Base-by-base conservation (phyloP, 2,888 invertebrate genomes). In the Acronicta alni region DNA sequence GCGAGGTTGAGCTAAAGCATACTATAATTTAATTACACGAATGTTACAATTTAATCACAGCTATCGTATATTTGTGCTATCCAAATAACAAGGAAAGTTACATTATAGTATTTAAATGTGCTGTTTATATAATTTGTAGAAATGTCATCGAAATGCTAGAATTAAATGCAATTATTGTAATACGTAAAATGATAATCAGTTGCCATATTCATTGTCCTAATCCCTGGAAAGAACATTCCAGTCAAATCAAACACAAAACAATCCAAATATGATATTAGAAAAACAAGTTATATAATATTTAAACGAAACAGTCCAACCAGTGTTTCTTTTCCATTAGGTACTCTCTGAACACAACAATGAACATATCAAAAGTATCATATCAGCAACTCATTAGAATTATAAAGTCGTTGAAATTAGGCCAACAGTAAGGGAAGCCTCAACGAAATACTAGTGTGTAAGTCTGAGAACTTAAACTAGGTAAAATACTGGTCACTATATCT, bases 121-220 rank as follows among this genome's bases (percentile, higher is more conserved):
- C 47, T 44, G 41, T 53, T 15, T 39, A 42, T 57, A 15, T 44
- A 55, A 45, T 74, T 61, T 65, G 45, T 63, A 59, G 60, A 59
- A 38, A 55, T 53, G 49, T 46, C 52, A 64, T 56, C 47, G 67
- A 81, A 80, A 81, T 81, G 79, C 82, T 73, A 48, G 44, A 46
- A 70, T 53, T 81, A 81, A 81, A 81, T 81, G 81, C 81, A 79
- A 71, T 52, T 42, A 56, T 52, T 56, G 42, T 63, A 45, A 52
- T 35, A 60, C 57, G 61, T 72, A 66, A 72, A 63, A 72, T 60
- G 37, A 72, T 69, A 77, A 65, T 67, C 54, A 65, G 52, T 67
- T 60, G 72, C 72, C 68, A 68, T 68, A 66, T 66, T 62, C 65
- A 75, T 57, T 67, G 66, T 51, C 41, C 44, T 38, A 44, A 54